Percentiles rank a stretch among this genome's conserved stretches.
These are phyloP conservation scores for Orchesella cincta DNA, from an alignment of 1,140 invertebrate species.

Conservation along the genomic window DNA sequence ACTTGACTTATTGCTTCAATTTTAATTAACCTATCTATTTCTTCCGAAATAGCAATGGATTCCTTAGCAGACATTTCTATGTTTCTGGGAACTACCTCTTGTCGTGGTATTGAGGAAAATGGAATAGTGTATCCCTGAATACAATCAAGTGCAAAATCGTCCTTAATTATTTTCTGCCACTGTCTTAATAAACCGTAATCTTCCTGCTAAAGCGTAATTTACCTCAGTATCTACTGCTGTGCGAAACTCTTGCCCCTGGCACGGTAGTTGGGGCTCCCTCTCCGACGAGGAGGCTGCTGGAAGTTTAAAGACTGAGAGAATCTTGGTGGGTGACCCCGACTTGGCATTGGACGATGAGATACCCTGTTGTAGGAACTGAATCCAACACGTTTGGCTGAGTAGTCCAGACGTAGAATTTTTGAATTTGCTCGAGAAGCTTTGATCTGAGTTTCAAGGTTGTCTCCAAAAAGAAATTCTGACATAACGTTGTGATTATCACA, in stretches of 20 bases:
- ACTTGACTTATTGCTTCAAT: neutral
- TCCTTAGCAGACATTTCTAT: neutral
- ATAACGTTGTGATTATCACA: neutral
- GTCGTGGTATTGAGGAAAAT: neutral
- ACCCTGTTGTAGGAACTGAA: neutral
- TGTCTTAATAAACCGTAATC: constrained; percentile 17
- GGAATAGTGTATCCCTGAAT: neutral
- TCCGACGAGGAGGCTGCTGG: neutral
- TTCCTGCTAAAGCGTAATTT: neutral
- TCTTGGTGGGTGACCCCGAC: neutral
- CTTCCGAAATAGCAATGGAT: neutral
- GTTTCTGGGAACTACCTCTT: neutral
- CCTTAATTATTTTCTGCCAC: neutral
- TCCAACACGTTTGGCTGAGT: too few species aligned
- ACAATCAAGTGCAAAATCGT: neutral
- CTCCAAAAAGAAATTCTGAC: neutral
- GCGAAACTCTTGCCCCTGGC: neutral
- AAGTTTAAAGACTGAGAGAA: neutral
- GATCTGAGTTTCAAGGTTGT: neutral
- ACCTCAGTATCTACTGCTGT: neutral
- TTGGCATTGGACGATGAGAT: neutral
- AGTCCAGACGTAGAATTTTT: neutral
- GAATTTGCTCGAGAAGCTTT: neutral
- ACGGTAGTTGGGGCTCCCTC: neutral
- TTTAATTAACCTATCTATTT: neutral